These are phyloP conservation scores for Arion vulgaris DNA, from an alignment of 1,140 invertebrate species.

Conservation along the genomic window DNA sequence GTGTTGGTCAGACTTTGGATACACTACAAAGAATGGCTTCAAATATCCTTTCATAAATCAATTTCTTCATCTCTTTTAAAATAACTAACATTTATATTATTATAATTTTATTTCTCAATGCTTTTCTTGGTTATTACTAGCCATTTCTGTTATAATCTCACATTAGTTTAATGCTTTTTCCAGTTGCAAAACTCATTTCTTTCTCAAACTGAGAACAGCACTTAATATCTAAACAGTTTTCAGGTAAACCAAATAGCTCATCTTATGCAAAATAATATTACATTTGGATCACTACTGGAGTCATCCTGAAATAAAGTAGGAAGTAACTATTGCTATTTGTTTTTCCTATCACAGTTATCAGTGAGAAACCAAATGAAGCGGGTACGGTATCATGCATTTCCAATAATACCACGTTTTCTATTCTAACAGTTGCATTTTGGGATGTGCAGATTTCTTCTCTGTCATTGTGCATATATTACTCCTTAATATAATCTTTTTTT, in stretches of 20 bases:
- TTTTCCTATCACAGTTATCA: constrained; percentile 30
- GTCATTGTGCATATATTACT: constrained; percentile 17
- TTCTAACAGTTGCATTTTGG: constrained; percentile 29
- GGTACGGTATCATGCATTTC: constrained; percentile 31
- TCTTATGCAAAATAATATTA: not conserved
- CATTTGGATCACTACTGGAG: not conserved
- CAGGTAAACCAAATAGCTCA: not conserved
- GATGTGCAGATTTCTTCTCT: constrained; percentile 27
- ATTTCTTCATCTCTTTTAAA: no score
- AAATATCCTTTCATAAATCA: no score
- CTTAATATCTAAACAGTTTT: no score
- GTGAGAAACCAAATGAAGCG: constrained; percentile 41
- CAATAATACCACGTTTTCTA: not conserved
- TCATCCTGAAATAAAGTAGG: not conserved
- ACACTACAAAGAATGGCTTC: no score
- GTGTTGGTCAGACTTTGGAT: no score
- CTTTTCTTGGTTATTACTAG: no score
- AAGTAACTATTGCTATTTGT: not conserved
- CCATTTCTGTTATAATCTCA: no score
- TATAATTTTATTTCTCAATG: no score
- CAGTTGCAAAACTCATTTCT: no score
- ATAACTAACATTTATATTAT: no score
- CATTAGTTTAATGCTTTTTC: no score
- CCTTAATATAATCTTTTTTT: not conserved
- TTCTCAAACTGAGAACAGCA: no score